These are phyloP conservation scores for Trachymyrmex cornetzi DNA, from an alignment of 1,140 invertebrate genomes.

Conservation along the genomic window DNA sequence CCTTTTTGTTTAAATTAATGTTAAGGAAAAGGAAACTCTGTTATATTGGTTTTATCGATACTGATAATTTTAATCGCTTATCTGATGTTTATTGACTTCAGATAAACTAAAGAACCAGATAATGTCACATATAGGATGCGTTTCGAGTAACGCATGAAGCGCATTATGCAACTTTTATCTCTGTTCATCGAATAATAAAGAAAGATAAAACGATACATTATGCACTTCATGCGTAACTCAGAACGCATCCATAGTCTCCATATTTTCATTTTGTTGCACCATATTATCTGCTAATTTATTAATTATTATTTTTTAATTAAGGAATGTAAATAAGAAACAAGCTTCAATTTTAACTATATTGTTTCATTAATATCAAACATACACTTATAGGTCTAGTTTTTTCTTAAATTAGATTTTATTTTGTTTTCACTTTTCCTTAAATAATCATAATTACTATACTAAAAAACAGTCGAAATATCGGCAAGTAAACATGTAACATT, in stretches of 20 bases:
- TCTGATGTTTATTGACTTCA: neutral
- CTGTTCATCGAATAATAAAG: neutral
- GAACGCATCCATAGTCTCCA: too few species aligned
- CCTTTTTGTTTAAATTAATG: neutral
- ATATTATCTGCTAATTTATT: neutral
- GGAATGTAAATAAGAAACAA: neutral
- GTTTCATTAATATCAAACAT: neutral
- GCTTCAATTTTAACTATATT: neutral
- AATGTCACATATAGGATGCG: neutral
- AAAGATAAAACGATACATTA: too few species aligned
- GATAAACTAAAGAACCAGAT: slow-evolving; percentile 4
- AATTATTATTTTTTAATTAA: slow-evolving; percentile 18
- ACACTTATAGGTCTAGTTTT: neutral
- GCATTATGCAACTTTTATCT: neutral
- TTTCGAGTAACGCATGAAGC: too few species aligned
- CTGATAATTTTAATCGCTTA: neutral
- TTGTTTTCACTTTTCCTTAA: neutral
- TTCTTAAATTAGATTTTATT: neutral
- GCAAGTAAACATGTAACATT: too few species aligned
- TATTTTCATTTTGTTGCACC: neutral
- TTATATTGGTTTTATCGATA: neutral
- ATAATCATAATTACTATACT: neutral
- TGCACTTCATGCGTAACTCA: too few species aligned
- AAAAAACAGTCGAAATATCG: too few species aligned
- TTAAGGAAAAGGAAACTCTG: neutral